Base-by-base conservation (phyloP, 2,113 vertebrate species). In the Leucopsar rothschildi region DNA sequence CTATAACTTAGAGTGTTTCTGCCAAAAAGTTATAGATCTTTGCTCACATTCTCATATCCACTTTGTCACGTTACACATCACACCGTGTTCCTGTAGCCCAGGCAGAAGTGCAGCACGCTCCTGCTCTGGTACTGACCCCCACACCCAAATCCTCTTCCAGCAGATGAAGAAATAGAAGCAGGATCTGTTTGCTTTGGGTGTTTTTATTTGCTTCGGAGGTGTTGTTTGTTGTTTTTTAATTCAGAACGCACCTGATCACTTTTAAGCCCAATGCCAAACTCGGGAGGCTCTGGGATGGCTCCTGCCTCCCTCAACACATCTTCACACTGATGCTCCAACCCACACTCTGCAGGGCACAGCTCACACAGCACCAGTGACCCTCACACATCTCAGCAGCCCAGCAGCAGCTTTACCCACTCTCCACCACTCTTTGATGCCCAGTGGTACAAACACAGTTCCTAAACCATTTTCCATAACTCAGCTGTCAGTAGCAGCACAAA, bases 51-150 rank as follows among this genome's bases (percentile, higher is more conserved):
- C 57, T 64, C 47, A 37, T 13, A 37, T 5, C 29, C 68, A 12
- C 18, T 22, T 73, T 49, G 47, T n/a, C 75, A 86, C 52, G 3
- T 25, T 0, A 49, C 33, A 61, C 47, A 31, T 5, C 35, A 6
- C 4, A 12, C 16, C 63, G 52, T 0, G 0, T 4, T 69, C 21
- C 68, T 15, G 28, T 2, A 64, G 24, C 21, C 65, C 61, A 39
- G 68, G 59, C 35, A 50, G 27, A 15, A 61, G 18, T 22, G 23
- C 50, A 77, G 6, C 6, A 37, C 20, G 56, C 57, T 49, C 44
- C 80, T n/a, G 24, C 33, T 9, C 63, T 22, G 10, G 12, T 6
- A 6, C 66, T 29, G 33, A 17, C 29, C 31, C 50, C 45, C 21
- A 42, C 27, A 44, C 10, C 19, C 7, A 63, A 64, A 85, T 33